phyloP scores from a whole-genome alignment of 37 sponge, comb jelly and placozoan species.

The Cladorhizidae sp. region DNA sequence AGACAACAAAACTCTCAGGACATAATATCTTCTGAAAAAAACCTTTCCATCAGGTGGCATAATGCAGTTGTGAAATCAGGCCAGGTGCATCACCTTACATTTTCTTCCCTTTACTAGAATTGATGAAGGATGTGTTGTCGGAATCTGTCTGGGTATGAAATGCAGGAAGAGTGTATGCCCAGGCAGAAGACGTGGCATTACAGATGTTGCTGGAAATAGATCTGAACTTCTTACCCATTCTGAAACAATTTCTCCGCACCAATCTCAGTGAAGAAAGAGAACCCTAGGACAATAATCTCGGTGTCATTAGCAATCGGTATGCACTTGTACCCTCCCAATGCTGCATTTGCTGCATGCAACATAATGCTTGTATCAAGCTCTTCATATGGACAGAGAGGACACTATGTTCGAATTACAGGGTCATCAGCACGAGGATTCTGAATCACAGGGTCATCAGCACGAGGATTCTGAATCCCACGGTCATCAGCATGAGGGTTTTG shows the following conservation, averaged over 20 bases:
- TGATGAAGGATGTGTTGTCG: background rate
- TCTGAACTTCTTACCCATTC: background rate
- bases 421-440: too few relatives aligned
- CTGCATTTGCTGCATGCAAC: conserved; percentile 13
- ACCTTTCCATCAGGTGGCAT: conserved; percentile 13
- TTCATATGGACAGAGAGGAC: conserved; percentile 7
- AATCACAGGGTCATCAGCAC: too few relatives aligned
- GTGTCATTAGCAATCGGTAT: conserved; percentile 4
- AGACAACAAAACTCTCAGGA: conserved; percentile 1
- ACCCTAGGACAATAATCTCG: background rate
- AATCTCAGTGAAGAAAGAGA: background rate
- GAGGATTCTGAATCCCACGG: too few relatives aligned
- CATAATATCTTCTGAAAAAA: background rate
- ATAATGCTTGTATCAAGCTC: background rate
- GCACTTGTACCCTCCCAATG: background rate
- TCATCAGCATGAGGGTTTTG: background rate
- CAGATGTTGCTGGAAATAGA: conserved; percentile 1
- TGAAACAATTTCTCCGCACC: conserved; percentile 5
- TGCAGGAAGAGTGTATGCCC: background rate
- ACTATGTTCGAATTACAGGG: background rate
- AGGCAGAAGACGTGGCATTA: background rate
- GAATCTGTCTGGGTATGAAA: background rate
- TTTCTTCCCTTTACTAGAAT: background rate
- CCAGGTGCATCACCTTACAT: background rate
- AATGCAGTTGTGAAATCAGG: background rate